Base-by-base conservation (phyloP, 2,797 vertebrate genomes). In the Thaleichthys pacificus region DNA sequence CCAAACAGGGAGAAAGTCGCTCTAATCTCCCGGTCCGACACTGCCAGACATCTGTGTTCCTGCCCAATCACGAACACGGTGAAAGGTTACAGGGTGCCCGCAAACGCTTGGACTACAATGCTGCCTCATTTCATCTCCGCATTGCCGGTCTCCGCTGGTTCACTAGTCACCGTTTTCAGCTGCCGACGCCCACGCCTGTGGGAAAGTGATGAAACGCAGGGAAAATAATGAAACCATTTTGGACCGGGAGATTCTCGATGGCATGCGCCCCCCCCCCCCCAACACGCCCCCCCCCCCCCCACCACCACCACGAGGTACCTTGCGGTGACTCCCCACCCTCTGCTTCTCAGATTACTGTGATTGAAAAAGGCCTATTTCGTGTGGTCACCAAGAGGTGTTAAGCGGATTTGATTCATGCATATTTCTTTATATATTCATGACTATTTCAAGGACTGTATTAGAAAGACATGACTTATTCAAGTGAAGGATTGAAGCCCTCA, bases 401-500 rank as follows among this genome's bases (percentile, higher is more conserved):
- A 80, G 75, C 83, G 66, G 79, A 84, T 86, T 76, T 75, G 75
- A 81, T 83, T 74, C 66, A 80, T 81, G 64, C 71, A 71, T 68
- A 68, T 51, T 32, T 49, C 66, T 73, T 83, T 82, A 83, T 72
- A 73, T 77, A 79, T 83, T 82, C 77, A 85, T 81, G 70, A 79
- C 65, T 69, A 61, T 79, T 86, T 73, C 74, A 74, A 42, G 35
- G 72, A 35, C 71, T 83, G 69, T 61, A 78, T 81, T 78, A 80
- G 56, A 80, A 82, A 82, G 74, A 66, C 75, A 84, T 83, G 71
- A 77, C 79, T 80, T 81, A 80, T 75, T 77, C 66, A 68, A 66
- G 57, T 67, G 61, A 61, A 69, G 66, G 77, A 85, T 76, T 81
- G 67, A 85, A 84, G 77, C 61, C 74, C 75, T 70, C 75, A 80